A percentile compares a stretch with the other conserved stretches of the same genome.
Conservation (phyloP, 2,113 vertebrate genomes). For the Tiliqua scincoides region DNA sequence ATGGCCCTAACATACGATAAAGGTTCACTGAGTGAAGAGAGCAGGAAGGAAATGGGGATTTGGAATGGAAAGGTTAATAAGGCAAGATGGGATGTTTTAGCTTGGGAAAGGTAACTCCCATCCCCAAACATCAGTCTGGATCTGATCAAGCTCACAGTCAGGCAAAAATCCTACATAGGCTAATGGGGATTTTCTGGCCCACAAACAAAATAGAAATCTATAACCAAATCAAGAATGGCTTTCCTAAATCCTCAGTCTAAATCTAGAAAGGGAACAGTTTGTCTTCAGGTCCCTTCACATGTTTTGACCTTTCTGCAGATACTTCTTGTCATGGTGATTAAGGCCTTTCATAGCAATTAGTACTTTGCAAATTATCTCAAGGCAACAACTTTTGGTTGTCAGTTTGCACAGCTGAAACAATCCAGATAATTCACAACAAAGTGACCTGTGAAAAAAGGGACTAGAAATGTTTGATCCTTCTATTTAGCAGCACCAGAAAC, state of each 20-base stretch:
- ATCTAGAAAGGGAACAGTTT: background rate
- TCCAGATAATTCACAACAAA: background rate
- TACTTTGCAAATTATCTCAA: background rate
- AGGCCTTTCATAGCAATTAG: background rate
- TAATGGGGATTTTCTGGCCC: background rate
- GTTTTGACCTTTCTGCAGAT: background rate
- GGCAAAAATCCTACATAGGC: conserved; percentile 12
- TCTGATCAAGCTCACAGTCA: conserved; percentile 12
- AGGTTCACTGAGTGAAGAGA: background rate
- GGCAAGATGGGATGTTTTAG: background rate
- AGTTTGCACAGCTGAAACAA: background rate
- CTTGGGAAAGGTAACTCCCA: background rate
- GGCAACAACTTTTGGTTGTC: background rate
- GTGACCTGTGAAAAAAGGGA: background rate
- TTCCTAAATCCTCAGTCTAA: background rate
- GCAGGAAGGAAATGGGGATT: background rate
- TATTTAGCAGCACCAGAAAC: background rate
- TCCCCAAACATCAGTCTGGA: background rate
- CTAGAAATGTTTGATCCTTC: background rate
- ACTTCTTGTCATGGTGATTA: background rate
- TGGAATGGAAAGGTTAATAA: conserved; percentile 11
- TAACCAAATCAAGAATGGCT: background rate
- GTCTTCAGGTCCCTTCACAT: background rate
- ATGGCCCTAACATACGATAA: background rate
- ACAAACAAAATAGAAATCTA: background rate